Conservation (phyloP, 1,140 invertebrate species). For the Drosophila pseudoobscura region DNA sequence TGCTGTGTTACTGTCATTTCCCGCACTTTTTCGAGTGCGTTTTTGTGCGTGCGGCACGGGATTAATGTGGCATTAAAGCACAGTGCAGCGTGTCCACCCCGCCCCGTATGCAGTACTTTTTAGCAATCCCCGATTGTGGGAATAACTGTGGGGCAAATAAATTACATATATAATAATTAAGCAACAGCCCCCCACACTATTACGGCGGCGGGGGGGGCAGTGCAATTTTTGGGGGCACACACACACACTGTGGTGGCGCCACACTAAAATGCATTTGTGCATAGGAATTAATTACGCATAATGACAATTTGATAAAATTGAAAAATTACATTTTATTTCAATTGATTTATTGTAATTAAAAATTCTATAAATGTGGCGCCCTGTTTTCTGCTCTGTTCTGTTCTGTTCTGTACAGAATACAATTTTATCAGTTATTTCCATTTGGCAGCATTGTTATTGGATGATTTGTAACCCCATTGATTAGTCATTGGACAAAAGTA, state of each 20-base stretch:
- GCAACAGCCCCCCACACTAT: conserved; percentile 33
- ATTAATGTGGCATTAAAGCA: conserved; percentile 77
- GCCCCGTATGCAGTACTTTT: conserved; percentile 33
- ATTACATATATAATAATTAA: conserved; percentile 82
- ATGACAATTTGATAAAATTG: conserved; percentile 82
- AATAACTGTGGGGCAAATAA: conserved; percentile 73
- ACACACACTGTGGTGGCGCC: conserved; percentile 21
- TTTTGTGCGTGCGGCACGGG: conserved; percentile 50
- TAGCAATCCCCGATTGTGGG: conserved; percentile 57
- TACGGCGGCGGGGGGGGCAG: neutral
- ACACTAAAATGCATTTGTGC: conserved; percentile 74
- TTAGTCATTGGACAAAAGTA: conserved; percentile 35
- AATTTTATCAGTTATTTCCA: conserved; percentile 35
- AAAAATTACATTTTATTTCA: conserved; percentile 81
- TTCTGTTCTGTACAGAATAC: conserved; percentile 26
- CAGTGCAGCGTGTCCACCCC: conserved; percentile 12
- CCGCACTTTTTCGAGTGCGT: conserved; percentile 49
- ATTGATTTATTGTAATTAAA: conserved; percentile 82
- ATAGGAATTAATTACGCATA: conserved; percentile 82
- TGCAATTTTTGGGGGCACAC: conserved; percentile 23
- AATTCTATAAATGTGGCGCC: conserved; percentile 63
- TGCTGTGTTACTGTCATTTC: conserved; percentile 69
- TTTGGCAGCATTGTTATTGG: conserved; percentile 17
- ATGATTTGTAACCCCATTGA: conserved; percentile 32
- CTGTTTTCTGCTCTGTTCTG: conserved; percentile 4